Evolutionary conservation across 2,888 invertebrate species (phyloP), one percentile per base, ranked within the genome.

Genomic region (Amblyjoppa fuscipennis): DNA sequence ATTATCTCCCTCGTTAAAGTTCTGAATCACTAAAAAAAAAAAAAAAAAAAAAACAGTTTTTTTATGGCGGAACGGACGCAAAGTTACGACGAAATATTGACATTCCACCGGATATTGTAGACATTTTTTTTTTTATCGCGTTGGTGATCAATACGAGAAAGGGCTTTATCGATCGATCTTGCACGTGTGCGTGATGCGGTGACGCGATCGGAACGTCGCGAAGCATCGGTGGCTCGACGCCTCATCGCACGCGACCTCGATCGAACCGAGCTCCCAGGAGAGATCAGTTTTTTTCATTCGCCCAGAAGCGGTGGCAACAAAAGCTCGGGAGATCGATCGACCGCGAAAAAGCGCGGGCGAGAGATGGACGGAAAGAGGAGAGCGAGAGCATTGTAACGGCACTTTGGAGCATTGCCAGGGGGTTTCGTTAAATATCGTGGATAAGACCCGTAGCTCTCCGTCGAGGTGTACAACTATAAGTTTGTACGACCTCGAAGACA

Each of bases 331-430:
- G 66, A 66, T 66, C 51, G 76, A 76, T 76, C 64, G 66, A 76
- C 51, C 76, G 51, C 64, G 66, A 66, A 66, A 76, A 66, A 38
- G 38, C 34, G 61, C 28, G 61, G 31, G 64, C 66, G 49, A 75
- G 61, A 31, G 56, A 56, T 20, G n/a, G 59, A 45, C 38, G 3
- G 41, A 41, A 7, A 6, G 28, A 25, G 38, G 51, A 28, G n/a
- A 53, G 61, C 3, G 28, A 11, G 51, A 49, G 25, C 64, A 75
- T 64, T 75, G 64, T 20, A 75, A 75, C 75, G 34, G 59, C 74
- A 53, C 41, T 79, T 79, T 83, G 74, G 69, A 74, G 38, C 59
- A 53, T 11, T 51, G 83, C 83, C 79, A 83, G 69, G 31, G 69
- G 69, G 61, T 64, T 61, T 79, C 73, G 79, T 79, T 74, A 69